Conservation (phyloP, 2,797 vertebrate species). For the Diglossa cyanea region DNA sequence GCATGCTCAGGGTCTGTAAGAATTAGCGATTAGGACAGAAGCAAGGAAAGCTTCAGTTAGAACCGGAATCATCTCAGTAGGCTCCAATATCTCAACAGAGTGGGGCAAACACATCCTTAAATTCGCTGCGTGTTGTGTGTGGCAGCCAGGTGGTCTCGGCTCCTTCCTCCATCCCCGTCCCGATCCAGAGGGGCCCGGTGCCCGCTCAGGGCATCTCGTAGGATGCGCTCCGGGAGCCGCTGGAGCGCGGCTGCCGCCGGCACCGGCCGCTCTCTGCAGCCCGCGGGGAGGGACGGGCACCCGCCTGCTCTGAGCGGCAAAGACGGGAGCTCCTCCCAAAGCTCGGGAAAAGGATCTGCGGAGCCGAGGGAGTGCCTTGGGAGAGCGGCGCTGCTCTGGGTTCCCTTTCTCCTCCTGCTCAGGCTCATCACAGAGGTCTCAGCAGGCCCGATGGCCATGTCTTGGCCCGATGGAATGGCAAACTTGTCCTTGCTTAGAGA, state of each 20-base stretch:
- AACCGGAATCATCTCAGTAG: accelerated
- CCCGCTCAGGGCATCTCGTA: accelerated
- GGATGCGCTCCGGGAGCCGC: not conserved
- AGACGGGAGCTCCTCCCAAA: not conserved
- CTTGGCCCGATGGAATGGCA: not conserved
- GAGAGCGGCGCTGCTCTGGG: accelerated
- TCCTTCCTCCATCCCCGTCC: not conserved
- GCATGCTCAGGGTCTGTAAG: not conserved
- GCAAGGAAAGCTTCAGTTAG: not conserved
- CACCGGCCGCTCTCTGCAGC: not conserved
- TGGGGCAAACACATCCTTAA: accelerated
- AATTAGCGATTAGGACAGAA: accelerated
- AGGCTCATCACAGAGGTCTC: not conserved
- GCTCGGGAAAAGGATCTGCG: not conserved
- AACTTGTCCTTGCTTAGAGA: not conserved
- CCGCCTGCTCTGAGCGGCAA: not conserved
- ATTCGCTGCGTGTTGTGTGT: accelerated
- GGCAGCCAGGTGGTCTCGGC: not conserved
- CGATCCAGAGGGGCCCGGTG: accelerated
- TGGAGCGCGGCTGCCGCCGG: not conserved
- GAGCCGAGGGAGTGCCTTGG: not conserved
- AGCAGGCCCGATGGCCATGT: not conserved
- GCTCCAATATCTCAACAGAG: accelerated
- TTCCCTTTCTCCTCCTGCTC: not conserved
- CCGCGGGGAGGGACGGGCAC: not conserved